Percentiles rank a stretch among this genome's conserved stretches.
phyloP scores from a whole-genome alignment of 2,888 invertebrate species.

The Camptogramma bilineatum region DNA sequence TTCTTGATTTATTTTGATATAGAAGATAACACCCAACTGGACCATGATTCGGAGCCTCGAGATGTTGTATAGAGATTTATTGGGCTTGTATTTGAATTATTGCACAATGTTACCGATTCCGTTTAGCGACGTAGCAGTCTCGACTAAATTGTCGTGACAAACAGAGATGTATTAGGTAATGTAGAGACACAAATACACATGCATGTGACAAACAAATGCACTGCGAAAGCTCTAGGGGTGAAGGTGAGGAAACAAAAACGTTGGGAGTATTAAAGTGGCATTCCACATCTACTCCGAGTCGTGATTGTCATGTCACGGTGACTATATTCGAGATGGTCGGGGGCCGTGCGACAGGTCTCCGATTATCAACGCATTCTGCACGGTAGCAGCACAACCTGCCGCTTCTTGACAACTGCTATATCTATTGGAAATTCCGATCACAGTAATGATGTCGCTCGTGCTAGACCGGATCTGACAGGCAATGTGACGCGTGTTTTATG shows the following conservation, averaged over 20 bases:
- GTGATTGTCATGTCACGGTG: constrained; percentile 61
- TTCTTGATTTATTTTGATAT: constrained; percentile 69
- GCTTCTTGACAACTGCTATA: constrained; percentile 34
- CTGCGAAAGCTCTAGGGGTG: constrained; percentile 9
- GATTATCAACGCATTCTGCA: constrained; percentile 82
- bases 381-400: constrained; percentile 55
- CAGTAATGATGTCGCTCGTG: constrained; percentile 51
- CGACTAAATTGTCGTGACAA: constrained; percentile 2
- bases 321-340: constrained; percentile 56
- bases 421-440: constrained; percentile 53
- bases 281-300: constrained; percentile 55
- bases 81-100: constrained; percentile 33
- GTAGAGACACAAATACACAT: background rate
- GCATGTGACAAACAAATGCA: constrained; percentile 11
- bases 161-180: background rate
- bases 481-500: constrained; percentile 39
- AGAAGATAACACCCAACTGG: constrained; percentile 58
- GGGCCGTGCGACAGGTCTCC: constrained; percentile 83
- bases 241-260: constrained; percentile 22
- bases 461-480: constrained; percentile 35
- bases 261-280: constrained; percentile 33
- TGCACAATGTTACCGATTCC: constrained; percentile 14
- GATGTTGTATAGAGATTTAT: constrained; percentile 56
- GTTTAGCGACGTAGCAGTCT: background rate
- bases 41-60: constrained; percentile 49